Percentiles rank a stretch among this genome's conserved stretches.
Conservation (phyloP, 2,888 invertebrate genomes). For the Axea sp. region DNA sequence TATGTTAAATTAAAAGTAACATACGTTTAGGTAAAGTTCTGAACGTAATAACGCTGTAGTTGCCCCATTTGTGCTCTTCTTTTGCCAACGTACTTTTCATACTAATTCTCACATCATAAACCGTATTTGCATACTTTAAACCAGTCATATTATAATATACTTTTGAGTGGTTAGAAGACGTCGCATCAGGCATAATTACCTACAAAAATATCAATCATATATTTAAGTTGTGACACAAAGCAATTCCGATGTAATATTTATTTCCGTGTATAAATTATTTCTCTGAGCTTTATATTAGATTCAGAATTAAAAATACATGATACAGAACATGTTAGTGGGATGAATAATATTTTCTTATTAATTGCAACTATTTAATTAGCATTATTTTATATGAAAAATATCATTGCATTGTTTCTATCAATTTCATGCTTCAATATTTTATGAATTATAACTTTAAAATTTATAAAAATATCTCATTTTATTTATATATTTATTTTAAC, state of each 20-base stretch:
- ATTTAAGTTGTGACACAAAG: not conserved
- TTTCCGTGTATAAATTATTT: not conserved
- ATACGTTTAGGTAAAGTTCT: constrained; percentile 81
- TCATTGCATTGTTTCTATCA: too few relatives aligned
- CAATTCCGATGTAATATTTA: constrained; percentile 1
- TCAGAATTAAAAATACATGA: too few relatives aligned
- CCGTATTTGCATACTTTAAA: constrained; percentile 84
- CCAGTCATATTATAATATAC: constrained; percentile 80
- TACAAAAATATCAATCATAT: constrained; percentile 6
- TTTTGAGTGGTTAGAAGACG: constrained; percentile 45
- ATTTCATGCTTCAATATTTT: too few relatives aligned
- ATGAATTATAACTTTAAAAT: too few relatives aligned
- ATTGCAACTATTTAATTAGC: too few relatives aligned
- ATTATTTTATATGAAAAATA: too few relatives aligned
- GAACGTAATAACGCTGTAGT: constrained; percentile 82
- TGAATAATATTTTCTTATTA: too few relatives aligned
- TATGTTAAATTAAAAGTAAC: too few relatives aligned
- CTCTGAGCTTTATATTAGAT: not conserved
- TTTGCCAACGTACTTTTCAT: constrained; percentile 81
- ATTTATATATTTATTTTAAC: too few relatives aligned
- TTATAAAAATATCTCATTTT: too few relatives aligned
- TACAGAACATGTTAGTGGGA: too few relatives aligned
- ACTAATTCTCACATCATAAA: constrained; percentile 87
- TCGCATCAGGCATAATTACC: constrained; percentile 66
- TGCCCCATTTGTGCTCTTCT: constrained; percentile 86